These are phyloP conservation scores for Orchesellides sinensis DNA, from an alignment of 2,888 invertebrate species.

Conservation along the genomic window DNA sequence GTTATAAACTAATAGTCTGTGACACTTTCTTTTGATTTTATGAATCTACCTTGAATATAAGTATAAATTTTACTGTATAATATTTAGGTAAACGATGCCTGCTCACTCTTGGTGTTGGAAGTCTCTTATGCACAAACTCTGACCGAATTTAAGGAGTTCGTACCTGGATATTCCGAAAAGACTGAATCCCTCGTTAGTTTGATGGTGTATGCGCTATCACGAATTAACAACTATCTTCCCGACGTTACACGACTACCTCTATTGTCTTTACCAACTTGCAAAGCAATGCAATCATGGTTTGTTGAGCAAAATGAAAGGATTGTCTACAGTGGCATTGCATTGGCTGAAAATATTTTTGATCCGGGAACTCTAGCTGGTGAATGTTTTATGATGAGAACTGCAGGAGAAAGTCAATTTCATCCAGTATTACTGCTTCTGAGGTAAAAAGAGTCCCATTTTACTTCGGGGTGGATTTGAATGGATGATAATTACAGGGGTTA, in stretches of 20 bases:
- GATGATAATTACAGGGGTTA: too few relatives aligned
- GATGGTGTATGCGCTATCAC: slow-evolving; percentile 58
- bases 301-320: slow-evolving; percentile 17
- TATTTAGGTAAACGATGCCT: slow-evolving; percentile 31
- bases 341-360: slow-evolving; percentile 23
- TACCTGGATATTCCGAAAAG: slow-evolving; percentile 66
- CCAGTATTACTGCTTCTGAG: slow-evolving; percentile 30
- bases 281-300: slow-evolving; percentile 26
- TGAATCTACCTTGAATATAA: too few relatives aligned
- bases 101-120: slow-evolving; percentile 29
- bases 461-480: too few relatives aligned
- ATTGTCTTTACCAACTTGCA: slow-evolving; percentile 36
- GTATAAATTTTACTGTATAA: too few relatives aligned
- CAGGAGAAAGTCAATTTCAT: slow-evolving; percentile 32
- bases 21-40: not conserved
- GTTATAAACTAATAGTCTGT: not conserved
- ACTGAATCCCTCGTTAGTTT: slow-evolving; percentile 68
- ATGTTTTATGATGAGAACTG: slow-evolving; percentile 47
- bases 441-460: too few relatives aligned
- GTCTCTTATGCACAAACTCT: slow-evolving; percentile 27
- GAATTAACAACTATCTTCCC: slow-evolving; percentile 36
- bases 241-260: slow-evolving; percentile 48
- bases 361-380: slow-evolving; percentile 21
- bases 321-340: slow-evolving; percentile 28
- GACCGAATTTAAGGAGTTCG: slow-evolving; percentile 51